Percentiles rank a stretch among this genome's conserved stretches.
Evolutionary conservation across 2,797 vertebrate genomes (phyloP).

Genomic region (Danio jaintianensis): DNA sequence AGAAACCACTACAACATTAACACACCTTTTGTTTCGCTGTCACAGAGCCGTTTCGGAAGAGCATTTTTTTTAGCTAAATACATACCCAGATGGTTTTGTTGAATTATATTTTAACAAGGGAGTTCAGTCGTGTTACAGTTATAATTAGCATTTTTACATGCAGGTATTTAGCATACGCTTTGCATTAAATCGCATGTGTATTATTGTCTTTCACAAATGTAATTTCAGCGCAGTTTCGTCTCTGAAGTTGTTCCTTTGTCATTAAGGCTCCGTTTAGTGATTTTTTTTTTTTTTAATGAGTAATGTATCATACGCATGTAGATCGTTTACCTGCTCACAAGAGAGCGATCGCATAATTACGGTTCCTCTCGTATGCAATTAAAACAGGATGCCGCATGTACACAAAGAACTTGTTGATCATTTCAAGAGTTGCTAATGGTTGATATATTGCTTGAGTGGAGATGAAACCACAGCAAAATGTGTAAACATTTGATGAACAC

Average conservation of each 20-base stretch:
- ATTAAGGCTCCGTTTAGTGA: background rate
- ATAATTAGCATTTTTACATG: slow-evolving; percentile 39
- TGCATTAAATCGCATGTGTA: background rate
- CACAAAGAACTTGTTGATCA: background rate
- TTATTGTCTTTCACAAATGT: background rate
- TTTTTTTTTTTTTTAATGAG: slow-evolving; percentile 21
- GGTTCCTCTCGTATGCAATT: background rate
- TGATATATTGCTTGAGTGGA: background rate
- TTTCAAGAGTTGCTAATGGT: background rate
- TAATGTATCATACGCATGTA: background rate
- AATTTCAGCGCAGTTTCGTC: background rate
- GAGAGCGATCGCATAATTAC: background rate
- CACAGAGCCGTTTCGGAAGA: background rate
- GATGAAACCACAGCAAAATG: too few species aligned
- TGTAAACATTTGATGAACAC: too few species aligned
- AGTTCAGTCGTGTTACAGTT: slow-evolving; percentile 2
- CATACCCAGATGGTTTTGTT: slow-evolving; percentile 12
- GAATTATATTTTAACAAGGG: slow-evolving; percentile 15
- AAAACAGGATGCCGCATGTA: background rate
- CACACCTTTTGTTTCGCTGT: background rate
- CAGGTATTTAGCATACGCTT: slow-evolving; percentile 20
- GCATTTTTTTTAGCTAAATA: slow-evolving; percentile 2
- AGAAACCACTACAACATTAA: slow-evolving; percentile 5
- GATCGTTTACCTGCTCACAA: background rate
- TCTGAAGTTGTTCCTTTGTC: slow-evolving; percentile 9